These are phyloP conservation scores for Matsumurasca onukii DNA, from an alignment of 1,140 invertebrate species.

Conservation along the genomic window DNA sequence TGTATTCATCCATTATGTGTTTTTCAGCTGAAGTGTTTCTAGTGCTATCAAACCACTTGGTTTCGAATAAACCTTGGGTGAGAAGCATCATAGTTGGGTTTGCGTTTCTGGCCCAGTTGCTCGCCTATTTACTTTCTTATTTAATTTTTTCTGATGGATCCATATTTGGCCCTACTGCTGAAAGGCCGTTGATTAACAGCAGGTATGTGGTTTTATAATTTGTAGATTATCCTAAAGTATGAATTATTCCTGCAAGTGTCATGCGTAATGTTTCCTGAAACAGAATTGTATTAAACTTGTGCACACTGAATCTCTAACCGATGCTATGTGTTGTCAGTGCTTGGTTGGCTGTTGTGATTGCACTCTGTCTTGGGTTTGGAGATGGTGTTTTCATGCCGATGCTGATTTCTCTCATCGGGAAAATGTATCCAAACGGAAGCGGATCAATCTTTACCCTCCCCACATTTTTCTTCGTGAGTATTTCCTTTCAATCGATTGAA, in stretches of 20 bases:
- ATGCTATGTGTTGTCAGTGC: not conserved
- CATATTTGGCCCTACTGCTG: not conserved
- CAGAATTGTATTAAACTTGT: too few species aligned
- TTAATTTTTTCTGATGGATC: not conserved
- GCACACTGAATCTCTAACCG: too few species aligned
- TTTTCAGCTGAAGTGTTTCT: not conserved
- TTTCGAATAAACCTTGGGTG: not conserved
- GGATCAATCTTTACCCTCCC: not conserved
- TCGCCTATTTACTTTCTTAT: not conserved
- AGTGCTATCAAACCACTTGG: not conserved
- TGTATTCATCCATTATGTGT: not conserved
- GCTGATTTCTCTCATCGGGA: not conserved
- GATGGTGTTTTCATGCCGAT: not conserved
- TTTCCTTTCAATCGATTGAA: too few species aligned
- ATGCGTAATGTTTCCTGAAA: too few species aligned
- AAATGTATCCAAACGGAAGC: not conserved
- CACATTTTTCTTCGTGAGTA: not conserved
- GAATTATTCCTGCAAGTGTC: too few species aligned
- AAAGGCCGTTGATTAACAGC: too few species aligned
- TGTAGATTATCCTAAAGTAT: too few species aligned
- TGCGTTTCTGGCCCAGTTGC: not conserved
- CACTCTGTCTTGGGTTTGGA: not conserved
- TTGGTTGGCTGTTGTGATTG: not conserved
- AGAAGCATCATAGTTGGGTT: not conserved
- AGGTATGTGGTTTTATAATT: too few species aligned